A percentile compares a stretch with the other conserved stretches of the same genome.
phyloP scores from a whole-genome alignment of 2,888 invertebrate species.

The Malthinus flaveolus region DNA sequence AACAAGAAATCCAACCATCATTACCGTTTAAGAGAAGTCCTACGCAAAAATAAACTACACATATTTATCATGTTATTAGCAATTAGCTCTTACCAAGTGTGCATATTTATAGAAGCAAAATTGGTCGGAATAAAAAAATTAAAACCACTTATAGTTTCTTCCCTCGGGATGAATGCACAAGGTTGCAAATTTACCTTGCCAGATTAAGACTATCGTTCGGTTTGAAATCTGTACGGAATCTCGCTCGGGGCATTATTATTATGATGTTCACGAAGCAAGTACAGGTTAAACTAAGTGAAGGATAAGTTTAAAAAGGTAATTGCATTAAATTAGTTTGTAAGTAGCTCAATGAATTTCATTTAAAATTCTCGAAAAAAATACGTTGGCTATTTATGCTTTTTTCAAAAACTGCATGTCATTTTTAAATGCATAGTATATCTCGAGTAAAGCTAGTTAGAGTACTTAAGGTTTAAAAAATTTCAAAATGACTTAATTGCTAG shows the following conservation, averaged over 20 bases:
- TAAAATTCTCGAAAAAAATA: too few species aligned
- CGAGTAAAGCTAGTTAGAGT: too few species aligned
- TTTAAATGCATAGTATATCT: too few species aligned
- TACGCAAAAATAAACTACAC: too few species aligned
- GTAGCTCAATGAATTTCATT: slow-evolving; percentile 4
- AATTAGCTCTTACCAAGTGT: slow-evolving; percentile 14
- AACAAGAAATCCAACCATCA: too few species aligned
- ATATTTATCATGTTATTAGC: slow-evolving; percentile 4
- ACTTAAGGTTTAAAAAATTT: too few species aligned
- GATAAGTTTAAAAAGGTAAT: slow-evolving; percentile 18
- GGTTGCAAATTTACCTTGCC: slow-evolving; percentile 22
- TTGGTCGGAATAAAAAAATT: slow-evolving; percentile 7
- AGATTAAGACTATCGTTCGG: slow-evolving; percentile 12
- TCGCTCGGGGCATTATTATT: slow-evolving; percentile 16
- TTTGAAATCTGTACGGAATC: slow-evolving; percentile 2
- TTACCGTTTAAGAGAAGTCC: too few species aligned
- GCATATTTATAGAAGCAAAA: too few species aligned
- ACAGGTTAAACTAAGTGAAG: not conserved
- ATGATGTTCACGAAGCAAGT: slow-evolving; percentile 7
- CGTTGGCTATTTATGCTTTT: too few species aligned
- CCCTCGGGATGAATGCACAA: slow-evolving; percentile 18
- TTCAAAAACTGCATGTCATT: too few species aligned
- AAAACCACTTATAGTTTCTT: slow-evolving; percentile 11
- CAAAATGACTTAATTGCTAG: too few species aligned
- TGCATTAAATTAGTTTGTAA: slow-evolving; percentile 20